Conservation (phyloP, 2,797 vertebrate species). For the Anisognathus igniventris region DNA sequence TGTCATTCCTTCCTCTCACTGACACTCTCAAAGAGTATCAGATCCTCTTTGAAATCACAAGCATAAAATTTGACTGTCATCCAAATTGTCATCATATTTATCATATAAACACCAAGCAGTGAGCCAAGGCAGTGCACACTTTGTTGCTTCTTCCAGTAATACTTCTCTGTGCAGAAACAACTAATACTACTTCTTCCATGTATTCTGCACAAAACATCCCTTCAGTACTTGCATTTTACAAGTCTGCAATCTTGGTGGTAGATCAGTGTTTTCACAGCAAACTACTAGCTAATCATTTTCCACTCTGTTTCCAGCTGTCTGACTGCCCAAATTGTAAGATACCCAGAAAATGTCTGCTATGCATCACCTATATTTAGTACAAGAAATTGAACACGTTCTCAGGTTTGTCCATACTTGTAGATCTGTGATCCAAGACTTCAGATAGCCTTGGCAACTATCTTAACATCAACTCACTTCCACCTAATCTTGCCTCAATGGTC, state of each 20-base stretch:
- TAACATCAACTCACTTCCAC: not conserved
- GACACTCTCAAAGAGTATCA: not conserved
- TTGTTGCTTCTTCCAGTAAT: not conserved
- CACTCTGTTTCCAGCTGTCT: not conserved
- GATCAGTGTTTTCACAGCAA: not conserved
- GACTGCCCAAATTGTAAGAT: not conserved
- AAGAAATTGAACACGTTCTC: fast-evolving
- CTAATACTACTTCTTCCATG: not conserved
- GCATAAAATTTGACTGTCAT: not conserved
- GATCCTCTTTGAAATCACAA: not conserved
- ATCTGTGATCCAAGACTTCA: not conserved
- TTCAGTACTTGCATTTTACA: not conserved
- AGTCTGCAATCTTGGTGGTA: not conserved
- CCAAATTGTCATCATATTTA: not conserved
- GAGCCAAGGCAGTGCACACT: not conserved
- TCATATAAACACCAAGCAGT: not conserved
- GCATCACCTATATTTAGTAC: not conserved
- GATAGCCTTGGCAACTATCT: not conserved
- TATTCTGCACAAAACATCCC: not conserved
- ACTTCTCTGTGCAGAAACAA: not conserved
- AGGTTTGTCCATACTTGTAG: not conserved
- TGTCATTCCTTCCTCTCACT: not conserved
- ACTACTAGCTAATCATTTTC: not conserved
- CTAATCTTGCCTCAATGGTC: not conserved
- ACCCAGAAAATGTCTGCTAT: not conserved